Conservation (phyloP, 37 sponge, comb jelly and placozoan species). For the Halisarca cf. caerulea region DNA sequence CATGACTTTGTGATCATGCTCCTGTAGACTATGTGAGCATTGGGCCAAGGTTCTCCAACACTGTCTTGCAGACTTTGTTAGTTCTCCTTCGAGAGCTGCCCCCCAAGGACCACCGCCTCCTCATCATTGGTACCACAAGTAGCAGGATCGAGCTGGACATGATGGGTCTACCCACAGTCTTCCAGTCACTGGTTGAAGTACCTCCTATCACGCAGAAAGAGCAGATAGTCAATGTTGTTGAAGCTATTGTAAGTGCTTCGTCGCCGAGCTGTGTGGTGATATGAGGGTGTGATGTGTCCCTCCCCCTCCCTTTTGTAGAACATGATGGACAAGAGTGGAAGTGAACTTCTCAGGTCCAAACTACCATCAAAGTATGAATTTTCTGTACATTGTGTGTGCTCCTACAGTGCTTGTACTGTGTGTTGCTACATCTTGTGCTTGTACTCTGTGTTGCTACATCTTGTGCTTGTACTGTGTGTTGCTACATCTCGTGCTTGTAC, state of each 20-base stretch:
- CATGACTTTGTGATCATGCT: not conserved
- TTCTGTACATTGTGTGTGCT: too few relatives aligned
- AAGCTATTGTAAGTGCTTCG: conserved; percentile 10
- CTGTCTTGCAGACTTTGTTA: conserved; percentile 77
- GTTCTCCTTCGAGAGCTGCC: conserved; percentile 77
- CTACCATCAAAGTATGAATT: too few relatives aligned
- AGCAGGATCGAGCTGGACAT: not conserved
- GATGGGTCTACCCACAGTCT: not conserved
- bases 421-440: too few relatives aligned
- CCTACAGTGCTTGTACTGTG: too few relatives aligned
- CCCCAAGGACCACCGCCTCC: conserved; percentile 67
- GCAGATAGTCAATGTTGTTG: not conserved
- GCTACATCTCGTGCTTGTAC: too few relatives aligned
- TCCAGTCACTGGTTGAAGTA: conserved; percentile 16
- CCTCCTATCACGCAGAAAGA: not conserved
- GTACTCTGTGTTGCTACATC: too few relatives aligned
- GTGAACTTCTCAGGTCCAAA: too few relatives aligned
- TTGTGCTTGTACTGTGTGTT: too few relatives aligned
- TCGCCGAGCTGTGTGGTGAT: too few relatives aligned
- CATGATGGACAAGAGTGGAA: too few relatives aligned
- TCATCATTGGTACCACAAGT: conserved; percentile 87
- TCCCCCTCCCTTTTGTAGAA: too few relatives aligned
- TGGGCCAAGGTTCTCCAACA: conserved; percentile 92
- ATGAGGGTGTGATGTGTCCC: too few relatives aligned
- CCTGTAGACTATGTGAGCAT: conserved; percentile 81